A percentile compares a stretch with the other conserved stretches of the same genome.
Evolutionary conservation across 2,113 vertebrate genomes (phyloP).

Genomic region (Sylvia atricapilla): DNA sequence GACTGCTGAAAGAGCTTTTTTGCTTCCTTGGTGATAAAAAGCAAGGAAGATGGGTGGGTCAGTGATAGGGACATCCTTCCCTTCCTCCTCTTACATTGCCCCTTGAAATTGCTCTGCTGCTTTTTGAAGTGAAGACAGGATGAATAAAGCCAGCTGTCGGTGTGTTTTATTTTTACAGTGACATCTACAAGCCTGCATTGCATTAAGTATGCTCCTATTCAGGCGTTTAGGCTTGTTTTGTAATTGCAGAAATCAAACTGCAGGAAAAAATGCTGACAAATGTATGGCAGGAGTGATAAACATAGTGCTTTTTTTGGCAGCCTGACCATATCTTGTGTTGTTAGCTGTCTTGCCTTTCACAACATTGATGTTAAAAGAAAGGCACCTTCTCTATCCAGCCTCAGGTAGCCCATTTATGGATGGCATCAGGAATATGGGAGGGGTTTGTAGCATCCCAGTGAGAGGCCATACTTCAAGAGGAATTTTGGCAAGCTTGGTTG

Average conservation of each 20-base stretch:
- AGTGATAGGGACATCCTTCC: background rate
- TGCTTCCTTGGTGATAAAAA: conserved; percentile 23
- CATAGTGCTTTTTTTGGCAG: conserved; percentile 48
- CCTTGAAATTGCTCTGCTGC: conserved; percentile 20
- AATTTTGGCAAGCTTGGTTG: background rate
- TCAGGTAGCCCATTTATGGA: background rate
- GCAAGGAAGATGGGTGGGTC: conserved; percentile 8
- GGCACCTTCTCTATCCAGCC: background rate
- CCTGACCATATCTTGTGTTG: conserved; percentile 23
- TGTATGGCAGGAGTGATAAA: conserved; percentile 37
- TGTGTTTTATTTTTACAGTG: conserved; percentile 53
- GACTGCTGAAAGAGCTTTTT: conserved; percentile 53
- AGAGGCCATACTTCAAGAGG: background rate
- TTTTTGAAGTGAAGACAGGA: conserved; percentile 32
- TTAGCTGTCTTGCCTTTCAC: conserved; percentile 49
- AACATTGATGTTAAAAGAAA: conserved; percentile 37
- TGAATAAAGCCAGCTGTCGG: conserved; percentile 60
- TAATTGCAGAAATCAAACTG: conserved; percentile 65
- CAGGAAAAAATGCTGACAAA: conserved; percentile 59
- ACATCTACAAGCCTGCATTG: conserved; percentile 45
- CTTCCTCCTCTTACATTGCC: background rate
- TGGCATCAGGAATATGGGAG: background rate
- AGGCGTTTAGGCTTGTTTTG: conserved; percentile 36
- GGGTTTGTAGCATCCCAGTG: background rate
- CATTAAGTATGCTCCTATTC: conserved; percentile 50